Conservation (phyloP, 23 tunicate genomes). For the Halocynthia roretzi region DNA sequence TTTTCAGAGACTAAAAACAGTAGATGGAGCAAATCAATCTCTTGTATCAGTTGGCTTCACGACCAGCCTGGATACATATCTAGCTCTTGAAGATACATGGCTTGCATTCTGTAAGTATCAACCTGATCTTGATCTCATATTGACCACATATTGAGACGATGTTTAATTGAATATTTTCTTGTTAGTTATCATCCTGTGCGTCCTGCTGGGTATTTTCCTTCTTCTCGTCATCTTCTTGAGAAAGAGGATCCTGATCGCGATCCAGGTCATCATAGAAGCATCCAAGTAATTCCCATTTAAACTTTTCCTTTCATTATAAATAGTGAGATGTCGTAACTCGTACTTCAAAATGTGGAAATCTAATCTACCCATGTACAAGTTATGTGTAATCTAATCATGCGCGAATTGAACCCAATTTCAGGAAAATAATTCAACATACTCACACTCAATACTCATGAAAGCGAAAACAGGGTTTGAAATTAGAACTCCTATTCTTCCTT, state of each 20-base stretch:
- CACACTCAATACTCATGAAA: too few relatives aligned
- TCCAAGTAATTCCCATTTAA: conserved; percentile 56
- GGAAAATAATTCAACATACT: too few relatives aligned
- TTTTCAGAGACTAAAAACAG: conserved; percentile 59
- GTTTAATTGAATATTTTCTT: not conserved
- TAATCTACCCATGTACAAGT: too few relatives aligned
- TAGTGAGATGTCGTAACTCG: too few relatives aligned
- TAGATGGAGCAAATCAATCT: conserved; percentile 25
- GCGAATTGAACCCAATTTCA: too few relatives aligned
- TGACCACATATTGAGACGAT: not conserved
- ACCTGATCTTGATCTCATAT: not conserved
- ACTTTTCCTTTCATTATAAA: too few relatives aligned
- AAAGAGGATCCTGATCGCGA: conserved; percentile 83
- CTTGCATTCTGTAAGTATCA: conserved; percentile 70
- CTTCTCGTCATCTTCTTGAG: conserved; percentile 67
- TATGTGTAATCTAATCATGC: too few relatives aligned
- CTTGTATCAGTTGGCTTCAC: conserved; percentile 77
- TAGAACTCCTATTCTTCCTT: too few relatives aligned
- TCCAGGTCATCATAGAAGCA: conserved; percentile 67
- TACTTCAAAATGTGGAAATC: too few relatives aligned
- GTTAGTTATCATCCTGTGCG: conserved; percentile 77
- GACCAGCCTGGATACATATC: conserved; percentile 55
- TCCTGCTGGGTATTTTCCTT: conserved; percentile 54
- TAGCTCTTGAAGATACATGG: conserved; percentile 80
- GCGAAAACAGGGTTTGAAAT: too few relatives aligned